Base-by-base conservation (phyloP, 2,113 vertebrate species). In the Mustela lutreola region DNA sequence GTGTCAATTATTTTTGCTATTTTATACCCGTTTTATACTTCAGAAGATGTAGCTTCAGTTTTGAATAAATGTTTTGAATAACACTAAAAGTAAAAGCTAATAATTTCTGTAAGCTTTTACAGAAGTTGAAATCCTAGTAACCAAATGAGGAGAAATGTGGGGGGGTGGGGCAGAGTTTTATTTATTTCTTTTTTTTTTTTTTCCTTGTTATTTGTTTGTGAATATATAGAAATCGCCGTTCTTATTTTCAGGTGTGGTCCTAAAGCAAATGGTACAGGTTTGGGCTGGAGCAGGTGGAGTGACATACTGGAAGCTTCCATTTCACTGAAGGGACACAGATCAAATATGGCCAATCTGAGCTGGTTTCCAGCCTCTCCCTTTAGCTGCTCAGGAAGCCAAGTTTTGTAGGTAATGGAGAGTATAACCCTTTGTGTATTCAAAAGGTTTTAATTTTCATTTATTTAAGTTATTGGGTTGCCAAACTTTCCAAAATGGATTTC, bases 401-500 rank as follows among this genome's bases (percentile, higher is more conserved):
- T 33, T 91, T 91, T 36, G 7, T 26, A 63, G 22, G 56, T 71
- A 89, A 83, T 22, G 28, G 58, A 90, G 33, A 70, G 7, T 62
- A 62, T 73, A 58, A 42, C 4, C 0, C 48, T 75, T 81, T n/a
- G 11, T 39, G 3, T 76, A 86, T 15, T 19, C 11, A 85, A 81
- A 70, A 73, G 8, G 11, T 28, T 93, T 75, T 76, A 3, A 31
- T 95, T 88, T 63, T 84, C 53, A 82, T 45, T 76, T 91, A 78
- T 62, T 71, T 76, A 36, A 45, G 60, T 48, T 81, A 73, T 45
- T 87, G 84, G 22, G 12, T 71, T 82, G 91, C 19, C 9, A 82
- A 75, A 82, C 39, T 86, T 79, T 90, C 71, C 82, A 58, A 94
- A 95, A 60, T 76, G 21, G 2, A 75, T 67, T 93, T 90, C 39